phyloP scores from a whole-genome alignment of 2,113 vertebrate species.

The Sigmodon hispidus region DNA sequence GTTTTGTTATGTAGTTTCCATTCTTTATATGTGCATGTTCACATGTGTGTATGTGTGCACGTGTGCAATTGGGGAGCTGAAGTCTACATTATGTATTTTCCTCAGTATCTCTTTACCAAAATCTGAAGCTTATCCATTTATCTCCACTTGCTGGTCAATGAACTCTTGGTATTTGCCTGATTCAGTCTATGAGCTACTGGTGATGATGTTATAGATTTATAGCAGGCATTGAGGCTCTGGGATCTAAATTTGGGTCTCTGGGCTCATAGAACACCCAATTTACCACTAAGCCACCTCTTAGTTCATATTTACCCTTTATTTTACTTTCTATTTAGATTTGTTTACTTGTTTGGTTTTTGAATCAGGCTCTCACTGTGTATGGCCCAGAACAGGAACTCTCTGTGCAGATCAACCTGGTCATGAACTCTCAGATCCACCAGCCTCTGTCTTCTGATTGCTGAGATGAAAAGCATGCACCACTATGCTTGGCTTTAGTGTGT shows the following conservation, averaged over 20 bases:
- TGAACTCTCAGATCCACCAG: background rate
- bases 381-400: background rate
- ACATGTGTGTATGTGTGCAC: background rate
- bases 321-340: background rate
- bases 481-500: background rate
- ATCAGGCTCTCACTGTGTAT: background rate
- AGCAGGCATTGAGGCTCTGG: background rate
- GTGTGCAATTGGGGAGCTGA: background rate
- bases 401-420: background rate
- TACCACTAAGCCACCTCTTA: background rate
- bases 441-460: background rate
- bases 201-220: background rate
- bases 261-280: background rate
- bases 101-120: no score
- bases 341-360: background rate
- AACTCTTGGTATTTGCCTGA: background rate
- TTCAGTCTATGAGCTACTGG: background rate
- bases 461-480: background rate
- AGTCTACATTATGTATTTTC: no score
- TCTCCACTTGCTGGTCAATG: background rate
- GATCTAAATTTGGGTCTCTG: background rate
- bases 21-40: background rate
- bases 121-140: background rate
- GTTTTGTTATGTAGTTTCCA: background rate
- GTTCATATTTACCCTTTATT: background rate